Percentiles rank a stretch among this genome's conserved stretches.
Evolutionary conservation across 2,113 vertebrate species (phyloP).

Genomic region (Lucifuga dentata): DNA sequence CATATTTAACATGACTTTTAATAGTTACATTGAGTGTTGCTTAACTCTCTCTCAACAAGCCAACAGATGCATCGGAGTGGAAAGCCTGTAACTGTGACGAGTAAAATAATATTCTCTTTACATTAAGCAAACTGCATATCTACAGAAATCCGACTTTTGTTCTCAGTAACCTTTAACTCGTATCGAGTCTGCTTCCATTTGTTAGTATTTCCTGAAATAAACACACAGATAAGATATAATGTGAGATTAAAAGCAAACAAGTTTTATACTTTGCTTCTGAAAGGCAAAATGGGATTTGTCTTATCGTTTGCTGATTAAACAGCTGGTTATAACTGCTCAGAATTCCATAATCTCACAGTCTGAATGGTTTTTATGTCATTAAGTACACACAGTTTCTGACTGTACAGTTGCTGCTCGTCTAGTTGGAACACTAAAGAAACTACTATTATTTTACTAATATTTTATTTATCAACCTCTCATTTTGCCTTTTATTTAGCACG

Average conservation of each 20-base stretch:
- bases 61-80: too few relatives aligned
- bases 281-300: neutral
- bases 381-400: neutral
- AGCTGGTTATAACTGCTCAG: too few relatives aligned
- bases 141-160: too few relatives aligned
- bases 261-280: constrained; percentile 1
- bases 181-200: neutral
- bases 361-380: neutral
- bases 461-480: neutral
- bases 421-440: neutral
- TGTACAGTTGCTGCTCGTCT: neutral
- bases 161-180: too few relatives aligned
- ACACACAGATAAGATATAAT: constrained; percentile 38
- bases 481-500: neutral
- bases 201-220: constrained; percentile 17
- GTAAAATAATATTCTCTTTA: too few relatives aligned
- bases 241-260: neutral
- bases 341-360: neutral
- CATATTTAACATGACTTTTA: too few relatives aligned
- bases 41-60: too few relatives aligned
- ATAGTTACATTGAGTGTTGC: too few relatives aligned
- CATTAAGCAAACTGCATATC: too few relatives aligned
- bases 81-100: too few relatives aligned
- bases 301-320: constrained; percentile 26
- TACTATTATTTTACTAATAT: too few relatives aligned